These are phyloP conservation scores for Sitophilus oryzae DNA, from an alignment of 1,140 invertebrate species.

Conservation along the genomic window DNA sequence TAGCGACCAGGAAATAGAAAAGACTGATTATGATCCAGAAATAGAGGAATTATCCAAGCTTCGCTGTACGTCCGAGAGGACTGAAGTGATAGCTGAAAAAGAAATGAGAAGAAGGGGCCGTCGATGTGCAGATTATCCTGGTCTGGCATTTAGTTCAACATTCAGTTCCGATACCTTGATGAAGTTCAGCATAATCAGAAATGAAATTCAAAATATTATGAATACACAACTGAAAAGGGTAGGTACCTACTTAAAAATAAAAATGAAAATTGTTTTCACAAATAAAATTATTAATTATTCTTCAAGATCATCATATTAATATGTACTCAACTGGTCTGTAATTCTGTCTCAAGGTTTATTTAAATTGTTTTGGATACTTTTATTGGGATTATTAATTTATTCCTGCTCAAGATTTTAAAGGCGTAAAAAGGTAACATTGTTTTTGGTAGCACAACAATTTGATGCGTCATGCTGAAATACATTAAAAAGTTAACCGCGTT, in stretches of 20 bases:
- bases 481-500: no score
- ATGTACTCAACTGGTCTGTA: no score
- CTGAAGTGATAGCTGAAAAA: slow-evolving; percentile 79
- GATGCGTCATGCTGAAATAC: no score
- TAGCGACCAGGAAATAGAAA: slow-evolving; percentile 47
- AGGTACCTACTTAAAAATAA: no score
- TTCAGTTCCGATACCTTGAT: slow-evolving; percentile 97
- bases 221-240: slow-evolving; percentile 95
- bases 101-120: slow-evolving; percentile 66
- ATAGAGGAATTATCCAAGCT: slow-evolving; percentile 71
- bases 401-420: no score
- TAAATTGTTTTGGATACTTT: no score
- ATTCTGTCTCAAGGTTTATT: no score
- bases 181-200: slow-evolving; percentile 94
- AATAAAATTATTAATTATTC: background rate
- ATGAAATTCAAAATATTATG: slow-evolving; percentile 96
- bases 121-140: slow-evolving; percentile 85
- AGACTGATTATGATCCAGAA: slow-evolving; percentile 62
- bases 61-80: slow-evolving; percentile 78
- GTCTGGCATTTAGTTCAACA: slow-evolving; percentile 82
- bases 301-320: background rate
- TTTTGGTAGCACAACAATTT: no score
- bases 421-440: no score
- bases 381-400: no score
- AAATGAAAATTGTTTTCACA: slow-evolving; percentile 9